phyloP scores from a whole-genome alignment of 2,113 vertebrate species.

The Ancistrus triradiatus region DNA sequence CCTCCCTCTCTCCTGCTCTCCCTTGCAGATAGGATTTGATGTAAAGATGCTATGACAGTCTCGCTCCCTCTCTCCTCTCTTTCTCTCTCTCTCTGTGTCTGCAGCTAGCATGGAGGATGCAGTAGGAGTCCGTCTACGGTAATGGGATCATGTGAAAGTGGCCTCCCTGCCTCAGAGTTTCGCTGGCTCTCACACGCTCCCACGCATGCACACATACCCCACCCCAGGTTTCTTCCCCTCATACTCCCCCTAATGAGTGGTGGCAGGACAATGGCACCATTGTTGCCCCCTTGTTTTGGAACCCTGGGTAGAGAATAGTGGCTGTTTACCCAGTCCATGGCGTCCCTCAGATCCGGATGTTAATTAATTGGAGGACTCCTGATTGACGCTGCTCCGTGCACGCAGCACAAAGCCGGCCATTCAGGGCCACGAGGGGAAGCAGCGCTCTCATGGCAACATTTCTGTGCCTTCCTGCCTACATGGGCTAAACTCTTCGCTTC shows the following conservation, averaged over 20 bases:
- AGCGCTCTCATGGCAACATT: slow-evolving; percentile 42
- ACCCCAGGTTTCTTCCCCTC: slow-evolving; percentile 46
- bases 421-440: slow-evolving; percentile 58
- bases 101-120: slow-evolving; percentile 39
- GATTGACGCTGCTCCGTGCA: slow-evolving; percentile 74
- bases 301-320: slow-evolving; percentile 77
- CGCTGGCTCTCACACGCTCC: slow-evolving; percentile 13
- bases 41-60: slow-evolving; percentile 84
- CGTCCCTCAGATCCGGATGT: slow-evolving; percentile 64
- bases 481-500: slow-evolving; percentile 30
- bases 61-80: slow-evolving; percentile 56
- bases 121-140: slow-evolving; percentile 49
- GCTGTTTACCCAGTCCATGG: slow-evolving; percentile 81
- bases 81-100: slow-evolving; percentile 71
- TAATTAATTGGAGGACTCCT: slow-evolving; percentile 77
- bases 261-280: slow-evolving; percentile 79
- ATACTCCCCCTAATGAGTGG: slow-evolving; percentile 72
- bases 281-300: slow-evolving; percentile 74
- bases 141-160: slow-evolving; percentile 69
- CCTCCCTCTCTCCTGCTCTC: slow-evolving; percentile 29
- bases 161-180: slow-evolving; percentile 46
- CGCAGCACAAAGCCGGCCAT: slow-evolving; percentile 65
- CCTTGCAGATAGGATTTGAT: slow-evolving; percentile 66
- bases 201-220: slow-evolving; percentile 28
- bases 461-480: slow-evolving; percentile 45